Evolutionary conservation across 1,140 invertebrate species (phyloP), one percentile per base, ranked within the genome.

Genomic region (Gryon sp.): DNA sequence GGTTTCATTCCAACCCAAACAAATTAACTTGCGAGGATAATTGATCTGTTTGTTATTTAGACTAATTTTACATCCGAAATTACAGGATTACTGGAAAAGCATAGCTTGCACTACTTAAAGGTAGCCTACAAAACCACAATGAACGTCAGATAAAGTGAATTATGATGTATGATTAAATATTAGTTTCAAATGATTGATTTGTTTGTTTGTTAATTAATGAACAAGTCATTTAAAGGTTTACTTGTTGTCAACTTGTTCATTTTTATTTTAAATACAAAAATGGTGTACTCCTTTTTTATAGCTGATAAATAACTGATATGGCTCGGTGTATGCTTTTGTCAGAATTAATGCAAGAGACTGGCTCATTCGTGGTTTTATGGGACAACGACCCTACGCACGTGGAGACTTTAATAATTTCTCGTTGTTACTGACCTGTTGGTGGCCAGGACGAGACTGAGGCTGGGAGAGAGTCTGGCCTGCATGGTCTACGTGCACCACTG

Each of bases 401-500:
- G 62, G 76, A 75, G 60, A 66, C 66, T 78, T 79, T 66, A 70
- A 66, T 80, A 81, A 80, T 85, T 84, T 81, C 79, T 84, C 83
- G 80, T 82, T 85, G 80, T 87, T 87, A 88, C 86, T 88, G 86
- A 88, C 86, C 85, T 88, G 86, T 86, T 87, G 84, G 81, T 86
- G 85, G 86, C 86, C 86, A 88, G 86, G 80, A 85, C 86, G 85
- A 84, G 86, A 87, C 85, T 87, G 85, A 86, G 86, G 82, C 83
- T 88, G 85, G 83, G 86, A 85, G 82, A 86, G 85, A 87, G 86
- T 85, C 85, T 87, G 86, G 86, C 84, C 85, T 88, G 86, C 86
- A 83, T 88, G 86, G 83, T 87, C 86, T 86, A 87, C 86, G 86
- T 88, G 86, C 85, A 86, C 85, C 86, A 84, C 86, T 88, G 86